A percentile compares a stretch with the other conserved stretches of the same genome.
These are phyloP conservation scores for Macrophya alboannulata DNA, from an alignment of 2,888 invertebrate species.

Conservation along the genomic window DNA sequence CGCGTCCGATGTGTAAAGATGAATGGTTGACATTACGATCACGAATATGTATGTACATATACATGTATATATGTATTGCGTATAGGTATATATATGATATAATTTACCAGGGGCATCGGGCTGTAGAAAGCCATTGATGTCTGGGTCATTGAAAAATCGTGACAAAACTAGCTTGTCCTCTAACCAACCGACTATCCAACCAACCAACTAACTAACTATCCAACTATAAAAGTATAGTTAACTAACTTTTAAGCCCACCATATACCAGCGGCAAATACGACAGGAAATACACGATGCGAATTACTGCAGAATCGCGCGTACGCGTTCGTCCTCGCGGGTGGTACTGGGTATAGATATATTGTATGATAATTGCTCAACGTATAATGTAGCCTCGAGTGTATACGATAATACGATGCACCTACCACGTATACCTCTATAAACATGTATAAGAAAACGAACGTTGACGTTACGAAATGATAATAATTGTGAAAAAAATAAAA, in stretches of 20 bases:
- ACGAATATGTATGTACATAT: neutral
- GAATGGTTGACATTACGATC: slow-evolving; percentile 34
- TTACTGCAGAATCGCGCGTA: neutral
- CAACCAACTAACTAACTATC: too few species aligned
- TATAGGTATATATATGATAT: neutral
- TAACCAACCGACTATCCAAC: neutral
- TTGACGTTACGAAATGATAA: neutral
- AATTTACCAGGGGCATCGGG: slow-evolving; percentile 19
- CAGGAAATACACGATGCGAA: slow-evolving; percentile 25
- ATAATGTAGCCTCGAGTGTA: neutral
- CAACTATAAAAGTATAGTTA: neutral
- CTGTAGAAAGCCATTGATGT: slow-evolving; percentile 47
- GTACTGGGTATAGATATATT: neutral
- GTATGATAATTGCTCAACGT: neutral
- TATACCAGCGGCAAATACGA: neutral
- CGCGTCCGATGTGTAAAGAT: slow-evolving; percentile 24
- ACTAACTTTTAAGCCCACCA: neutral
- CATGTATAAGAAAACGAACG: neutral
- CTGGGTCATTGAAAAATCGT: slow-evolving; percentile 54
- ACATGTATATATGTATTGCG: neutral
- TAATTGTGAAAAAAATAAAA: neutral
- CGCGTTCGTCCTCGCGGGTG: neutral
- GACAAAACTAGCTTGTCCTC: slow-evolving; percentile 45
- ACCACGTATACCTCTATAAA: too few species aligned
- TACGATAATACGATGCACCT: neutral